Percentiles rank a stretch among this genome's conserved stretches.
These are phyloP conservation scores for Pelobates cultripes DNA, from an alignment of 2,797 vertebrate genomes.

Conservation along the genomic window DNA sequence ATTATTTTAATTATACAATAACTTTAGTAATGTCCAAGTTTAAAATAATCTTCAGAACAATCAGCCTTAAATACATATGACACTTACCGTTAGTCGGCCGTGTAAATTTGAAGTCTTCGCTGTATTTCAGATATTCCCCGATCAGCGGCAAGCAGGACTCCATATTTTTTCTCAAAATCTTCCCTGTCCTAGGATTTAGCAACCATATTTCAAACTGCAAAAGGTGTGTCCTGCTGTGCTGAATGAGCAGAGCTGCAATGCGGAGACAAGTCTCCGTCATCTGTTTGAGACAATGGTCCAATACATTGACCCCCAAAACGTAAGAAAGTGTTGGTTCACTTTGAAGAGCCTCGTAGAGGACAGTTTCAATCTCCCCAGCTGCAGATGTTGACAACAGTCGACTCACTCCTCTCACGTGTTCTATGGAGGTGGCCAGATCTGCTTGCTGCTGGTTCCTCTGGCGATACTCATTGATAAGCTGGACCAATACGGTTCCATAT, in stretches of 20 bases:
- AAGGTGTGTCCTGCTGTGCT: conserved; percentile 78
- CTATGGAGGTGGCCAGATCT: conserved; percentile 69
- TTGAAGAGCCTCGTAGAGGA: conserved; percentile 77
- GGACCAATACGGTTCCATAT: conserved; percentile 78
- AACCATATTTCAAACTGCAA: conserved; percentile 90
- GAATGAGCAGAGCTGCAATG: conserved; percentile 73
- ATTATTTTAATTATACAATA: too few species aligned
- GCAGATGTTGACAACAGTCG: conserved; percentile 76
- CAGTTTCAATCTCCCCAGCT: conserved; percentile 73
- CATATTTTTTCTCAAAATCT: conserved; percentile 63
- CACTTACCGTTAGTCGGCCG: conserved; percentile 76
- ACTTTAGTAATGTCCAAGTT: too few species aligned
- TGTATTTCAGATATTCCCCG: conserved; percentile 73
- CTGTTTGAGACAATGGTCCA: conserved; percentile 78
- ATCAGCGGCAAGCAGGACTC: conserved; percentile 77
- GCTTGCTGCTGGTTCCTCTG: conserved; percentile 57
- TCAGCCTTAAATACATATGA: not conserved
- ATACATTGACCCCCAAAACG: conserved; percentile 68
- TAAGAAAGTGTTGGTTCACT: conserved; percentile 74
- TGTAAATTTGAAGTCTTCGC: conserved; percentile 62
- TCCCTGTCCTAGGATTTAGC: conserved; percentile 62
- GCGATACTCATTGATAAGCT: conserved; percentile 74
- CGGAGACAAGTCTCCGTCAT: conserved; percentile 58
- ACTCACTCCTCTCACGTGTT: conserved; percentile 79
- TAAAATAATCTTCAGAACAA: too few species aligned